Conservation (phyloP, 1,140 invertebrate genomes). For the Paraescarpia echinospica region DNA sequence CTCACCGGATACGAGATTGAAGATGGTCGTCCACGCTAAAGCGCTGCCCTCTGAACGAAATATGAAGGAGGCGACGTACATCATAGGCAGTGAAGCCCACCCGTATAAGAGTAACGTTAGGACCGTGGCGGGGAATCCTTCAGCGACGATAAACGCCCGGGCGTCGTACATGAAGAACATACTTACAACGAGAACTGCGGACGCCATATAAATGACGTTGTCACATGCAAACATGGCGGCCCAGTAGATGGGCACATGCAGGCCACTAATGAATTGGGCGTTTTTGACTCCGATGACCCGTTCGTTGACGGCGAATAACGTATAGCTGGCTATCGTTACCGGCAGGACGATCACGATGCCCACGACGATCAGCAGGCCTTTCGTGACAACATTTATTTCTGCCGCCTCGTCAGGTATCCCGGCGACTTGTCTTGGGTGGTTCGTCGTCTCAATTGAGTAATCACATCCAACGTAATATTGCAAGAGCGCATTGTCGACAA, state of each 20-base stretch:
- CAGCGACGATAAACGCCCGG: neutral
- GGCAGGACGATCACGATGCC: neutral
- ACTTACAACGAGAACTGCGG: neutral
- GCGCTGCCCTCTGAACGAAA: neutral
- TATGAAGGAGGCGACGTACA: neutral
- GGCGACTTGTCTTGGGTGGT: neutral
- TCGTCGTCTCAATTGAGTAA: neutral
- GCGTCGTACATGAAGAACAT: neutral
- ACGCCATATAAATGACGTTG: neutral
- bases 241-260: neutral
- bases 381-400: neutral
- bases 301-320: neutral
- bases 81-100: neutral
- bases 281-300: neutral
- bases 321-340: neutral
- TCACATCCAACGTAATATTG: neutral
- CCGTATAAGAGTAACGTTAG: neutral
- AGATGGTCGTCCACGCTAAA: neutral
- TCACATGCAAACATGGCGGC: neutral
- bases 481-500: neutral
- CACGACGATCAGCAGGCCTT: neutral
- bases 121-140: neutral
- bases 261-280: neutral
- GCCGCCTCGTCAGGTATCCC: neutral
- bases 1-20: neutral